Base-by-base conservation (phyloP, 2,888 invertebrate species). In the Morinoia aosen region DNA sequence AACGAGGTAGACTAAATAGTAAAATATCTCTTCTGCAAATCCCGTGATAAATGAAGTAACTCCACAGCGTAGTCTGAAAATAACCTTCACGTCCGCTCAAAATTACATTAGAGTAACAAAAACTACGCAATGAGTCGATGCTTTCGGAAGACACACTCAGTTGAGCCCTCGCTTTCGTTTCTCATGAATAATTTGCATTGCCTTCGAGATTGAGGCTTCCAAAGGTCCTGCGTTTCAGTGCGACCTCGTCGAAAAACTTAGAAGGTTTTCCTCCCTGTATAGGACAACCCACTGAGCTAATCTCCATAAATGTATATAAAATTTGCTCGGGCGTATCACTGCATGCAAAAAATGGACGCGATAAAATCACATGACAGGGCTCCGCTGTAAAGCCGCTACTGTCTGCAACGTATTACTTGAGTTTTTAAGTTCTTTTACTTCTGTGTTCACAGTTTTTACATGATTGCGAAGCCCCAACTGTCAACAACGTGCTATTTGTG, bases 281-380 rank as follows among this genome's bases (percentile, higher is more conserved):
- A 14, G 39, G 40, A 90, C 48, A 48, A 90, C 40, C 40, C 16
- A 19, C 40, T 25, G 90, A 90, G 90, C 90, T 90, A 40, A 90
- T 90, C 90, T 90, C 90, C 90, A 90, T 90, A 90, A 48, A 90
- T 90, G 90, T 90, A 90, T 90, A 90, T 90, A 5, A 90, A 90
- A 90, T 90, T 90, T 90, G 88, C 11, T 39, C 12, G 40, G 12
- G 40, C 90, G 76, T 76, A 76, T 76, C 76, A 76, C 33, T 76
- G 33, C 25, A 76, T 76, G 76, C 76, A 12, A 76, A 19, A 25
- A 19, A 12, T 19, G 25, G 19, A 19, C 64, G 25, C 19, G 14
- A 76, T 33, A 33, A 76, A 76, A 76, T 33, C 76, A 76, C 76
- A 16, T 33, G 33, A 8, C 19, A 76, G 25, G 33, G 25, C 25